phyloP scores from a whole-genome alignment of 2,113 vertebrate genomes.

The Pseudorhombus dupliciocellatus region DNA sequence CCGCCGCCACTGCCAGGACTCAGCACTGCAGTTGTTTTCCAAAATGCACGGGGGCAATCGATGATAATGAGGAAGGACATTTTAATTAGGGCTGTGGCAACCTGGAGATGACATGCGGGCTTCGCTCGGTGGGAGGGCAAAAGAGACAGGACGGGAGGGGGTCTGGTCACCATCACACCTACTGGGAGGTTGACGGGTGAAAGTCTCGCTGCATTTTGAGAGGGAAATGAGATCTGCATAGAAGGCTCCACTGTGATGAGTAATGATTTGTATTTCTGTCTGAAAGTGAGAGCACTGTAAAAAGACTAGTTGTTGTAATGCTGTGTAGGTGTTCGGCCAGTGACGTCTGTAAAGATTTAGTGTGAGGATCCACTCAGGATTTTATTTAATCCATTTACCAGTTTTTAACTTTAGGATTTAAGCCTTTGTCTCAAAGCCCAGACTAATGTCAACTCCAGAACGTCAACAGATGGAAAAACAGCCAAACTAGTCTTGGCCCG shows the following conservation, averaged over 20 bases:
- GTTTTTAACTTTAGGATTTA: constrained; percentile 1
- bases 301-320: neutral
- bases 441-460: neutral
- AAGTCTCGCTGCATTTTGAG: constrained; percentile 61
- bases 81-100: constrained; percentile 80
- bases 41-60: constrained; percentile 78
- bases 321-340: neutral
- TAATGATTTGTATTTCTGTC: neutral
- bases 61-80: constrained; percentile 82
- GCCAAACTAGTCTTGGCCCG: too few species aligned
- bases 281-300: neutral
- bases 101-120: constrained; percentile 67
- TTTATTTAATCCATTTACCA: constrained; percentile 6
- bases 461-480: neutral
- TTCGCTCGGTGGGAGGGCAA: constrained; percentile 32
- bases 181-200: constrained; percentile 55
- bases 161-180: constrained; percentile 63
- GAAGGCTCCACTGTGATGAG: neutral
- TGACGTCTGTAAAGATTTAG: neutral
- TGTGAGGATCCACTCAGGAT: constrained; percentile 26
- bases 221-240: constrained; percentile 36
- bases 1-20: constrained; percentile 69
- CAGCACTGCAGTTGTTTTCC: constrained; percentile 76
- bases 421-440: neutral
- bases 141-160: constrained; percentile 23